These are phyloP conservation scores for Bombus terrestris DNA, from an alignment of 1,140 invertebrate genomes.

Conservation along the genomic window DNA sequence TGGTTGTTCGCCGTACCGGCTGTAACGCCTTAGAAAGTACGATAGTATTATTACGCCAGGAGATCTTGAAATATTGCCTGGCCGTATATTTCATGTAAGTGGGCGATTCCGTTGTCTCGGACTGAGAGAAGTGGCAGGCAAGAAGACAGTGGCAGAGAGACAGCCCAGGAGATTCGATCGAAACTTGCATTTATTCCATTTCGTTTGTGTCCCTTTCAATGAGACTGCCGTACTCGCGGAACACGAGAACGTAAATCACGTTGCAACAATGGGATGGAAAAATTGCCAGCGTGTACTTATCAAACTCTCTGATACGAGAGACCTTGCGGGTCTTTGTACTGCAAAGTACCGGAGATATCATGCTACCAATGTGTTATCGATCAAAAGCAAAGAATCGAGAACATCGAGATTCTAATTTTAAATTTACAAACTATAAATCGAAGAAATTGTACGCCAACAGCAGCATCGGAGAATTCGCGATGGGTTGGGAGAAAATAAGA, in stretches of 20 bases:
- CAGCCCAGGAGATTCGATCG: constrained; percentile 29
- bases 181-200: constrained; percentile 45
- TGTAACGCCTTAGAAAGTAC: constrained; percentile 58
- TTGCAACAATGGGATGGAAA: not conserved
- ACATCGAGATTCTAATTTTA: not conserved
- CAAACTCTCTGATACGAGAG: not conserved
- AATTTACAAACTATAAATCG: not conserved
- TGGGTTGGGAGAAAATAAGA: too few relatives aligned
- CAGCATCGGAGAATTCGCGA: too few relatives aligned
- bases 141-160: not conserved
- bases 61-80: constrained; percentile 68
- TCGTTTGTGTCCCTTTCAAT: not conserved
- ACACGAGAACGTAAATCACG: constrained; percentile 7
- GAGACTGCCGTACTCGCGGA: not conserved
- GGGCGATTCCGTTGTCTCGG: constrained; percentile 59
- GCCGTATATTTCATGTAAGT: constrained; percentile 64
- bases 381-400: not conserved
- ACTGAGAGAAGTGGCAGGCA: constrained; percentile 7
- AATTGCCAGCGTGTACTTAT: constrained; percentile 18
- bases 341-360: not conserved
- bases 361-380: not conserved
- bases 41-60: constrained; percentile 67
- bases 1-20: constrained; percentile 64
- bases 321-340: not conserved
- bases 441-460: too few relatives aligned